A percentile compares a stretch with the other conserved stretches of the same genome.
Conservation (phyloP, 2,888 invertebrate genomes). For the Enchytraeus crypticus region DNA sequence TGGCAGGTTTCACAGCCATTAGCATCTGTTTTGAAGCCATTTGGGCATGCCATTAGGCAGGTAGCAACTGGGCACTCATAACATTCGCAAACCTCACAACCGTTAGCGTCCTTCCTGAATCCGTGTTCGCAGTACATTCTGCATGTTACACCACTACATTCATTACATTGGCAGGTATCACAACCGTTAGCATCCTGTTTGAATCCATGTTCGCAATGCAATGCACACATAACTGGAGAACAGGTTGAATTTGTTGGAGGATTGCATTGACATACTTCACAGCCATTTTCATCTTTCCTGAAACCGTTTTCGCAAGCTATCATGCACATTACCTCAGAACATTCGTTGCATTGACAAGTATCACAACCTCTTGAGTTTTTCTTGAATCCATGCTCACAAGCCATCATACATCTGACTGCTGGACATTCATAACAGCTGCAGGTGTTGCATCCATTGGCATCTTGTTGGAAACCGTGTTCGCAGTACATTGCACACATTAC, state of each 20-base stretch:
- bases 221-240: slow-evolving; percentile 7
- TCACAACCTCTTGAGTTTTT: slow-evolving; percentile 2
- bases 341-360: slow-evolving; percentile 1
- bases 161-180: slow-evolving; percentile 14
- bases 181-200: slow-evolving; percentile 19
- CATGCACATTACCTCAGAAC: not conserved
- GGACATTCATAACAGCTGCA: slow-evolving; percentile 15
- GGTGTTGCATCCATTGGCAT: slow-evolving; percentile 17
- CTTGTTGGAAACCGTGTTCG: slow-evolving; percentile 16
- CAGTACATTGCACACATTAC: slow-evolving; percentile 19
- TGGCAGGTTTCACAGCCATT: slow-evolving; percentile 5
- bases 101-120: slow-evolving; percentile 7
- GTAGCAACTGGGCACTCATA: not conserved
- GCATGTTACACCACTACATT: not conserved
- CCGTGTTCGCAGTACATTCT: slow-evolving; percentile 8
- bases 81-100: slow-evolving; percentile 20
- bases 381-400: slow-evolving; percentile 14
- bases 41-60: not conserved
- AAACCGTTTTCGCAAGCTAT: not conserved
- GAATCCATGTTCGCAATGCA: slow-evolving; percentile 19
- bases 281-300: slow-evolving; percentile 7
- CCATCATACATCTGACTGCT: slow-evolving; percentile 1
- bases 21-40: slow-evolving; percentile 4
- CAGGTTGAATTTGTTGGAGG: not conserved
- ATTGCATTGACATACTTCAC: slow-evolving; percentile 6